Conservation (phyloP, 2,888 invertebrate species). For the Amiota minor region DNA sequence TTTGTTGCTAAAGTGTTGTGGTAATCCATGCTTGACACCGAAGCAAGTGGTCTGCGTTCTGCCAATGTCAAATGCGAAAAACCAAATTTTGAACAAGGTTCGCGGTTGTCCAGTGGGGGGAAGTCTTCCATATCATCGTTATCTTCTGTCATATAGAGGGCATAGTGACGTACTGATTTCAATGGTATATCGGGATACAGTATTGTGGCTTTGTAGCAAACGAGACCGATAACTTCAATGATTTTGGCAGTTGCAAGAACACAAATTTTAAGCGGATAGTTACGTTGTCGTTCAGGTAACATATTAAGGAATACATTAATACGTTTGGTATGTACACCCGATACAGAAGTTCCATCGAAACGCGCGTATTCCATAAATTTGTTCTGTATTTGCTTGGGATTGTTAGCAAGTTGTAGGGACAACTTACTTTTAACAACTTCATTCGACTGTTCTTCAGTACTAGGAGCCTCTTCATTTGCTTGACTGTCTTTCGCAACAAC, state of each 20-base stretch:
- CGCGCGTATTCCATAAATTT: conserved; percentile 92
- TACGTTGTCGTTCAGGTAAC: conserved; percentile 85
- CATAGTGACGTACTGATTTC: conserved; percentile 82
- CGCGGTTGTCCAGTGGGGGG: conserved; percentile 89
- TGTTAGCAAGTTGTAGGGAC: conserved; percentile 83
- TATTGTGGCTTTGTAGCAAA: conserved; percentile 87
- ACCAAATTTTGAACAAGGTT: conserved; percentile 93
- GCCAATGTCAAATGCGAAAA: conserved; percentile 91
- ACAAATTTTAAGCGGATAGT: conserved; percentile 87
- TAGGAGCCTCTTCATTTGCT: conserved; percentile 14
- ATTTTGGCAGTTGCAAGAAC: conserved; percentile 90
- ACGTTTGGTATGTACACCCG: conserved; percentile 84
- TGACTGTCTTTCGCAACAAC: conserved; percentile 17
- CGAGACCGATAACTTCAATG: conserved; percentile 91
- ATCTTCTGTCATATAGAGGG: conserved; percentile 95
- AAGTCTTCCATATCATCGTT: conserved; percentile 92
- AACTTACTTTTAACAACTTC: conserved; percentile 77
- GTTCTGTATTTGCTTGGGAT: conserved; percentile 85
- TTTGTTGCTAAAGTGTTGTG: conserved; percentile 61
- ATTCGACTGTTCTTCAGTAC: conserved; percentile 50
- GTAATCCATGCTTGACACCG: conserved; percentile 68
- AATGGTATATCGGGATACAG: conserved; percentile 79
- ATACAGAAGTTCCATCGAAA: conserved; percentile 91
- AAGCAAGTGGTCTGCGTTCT: conserved; percentile 76
- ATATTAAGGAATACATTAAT: conserved; percentile 94